Evolutionary conservation across 1,140 invertebrate genomes (phyloP).

Genomic region (Laodelphax striatellus): DNA sequence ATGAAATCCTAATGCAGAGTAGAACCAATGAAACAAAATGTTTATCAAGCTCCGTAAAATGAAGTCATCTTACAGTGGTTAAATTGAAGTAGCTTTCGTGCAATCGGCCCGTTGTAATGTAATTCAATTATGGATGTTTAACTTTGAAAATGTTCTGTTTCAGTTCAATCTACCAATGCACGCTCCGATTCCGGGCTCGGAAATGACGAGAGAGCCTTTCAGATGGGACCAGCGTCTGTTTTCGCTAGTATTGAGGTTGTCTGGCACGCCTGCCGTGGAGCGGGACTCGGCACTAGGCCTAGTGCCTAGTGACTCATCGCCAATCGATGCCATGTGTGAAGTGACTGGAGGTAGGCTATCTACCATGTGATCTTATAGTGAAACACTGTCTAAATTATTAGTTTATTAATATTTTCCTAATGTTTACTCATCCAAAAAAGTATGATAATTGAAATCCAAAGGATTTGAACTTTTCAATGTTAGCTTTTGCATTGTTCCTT

Average conservation of each 20-base stretch:
- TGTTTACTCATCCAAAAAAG: no score
- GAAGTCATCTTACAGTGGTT: no score
- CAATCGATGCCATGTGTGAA: conserved; percentile 96
- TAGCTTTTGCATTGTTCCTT: no score
- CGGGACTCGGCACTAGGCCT: conserved; percentile 52
- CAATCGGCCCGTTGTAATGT: no score
- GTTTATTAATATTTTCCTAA: no score
- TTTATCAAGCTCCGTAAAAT: no score
- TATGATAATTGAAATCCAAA: no score
- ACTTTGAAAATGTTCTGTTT: conserved; percentile 2
- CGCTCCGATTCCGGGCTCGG: conserved; percentile 85
- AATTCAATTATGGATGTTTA: no score
- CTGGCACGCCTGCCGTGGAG: conserved; percentile 61
- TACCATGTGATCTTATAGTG: background rate
- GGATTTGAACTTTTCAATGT: no score
- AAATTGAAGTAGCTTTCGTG: no score
- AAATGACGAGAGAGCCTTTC: conserved; percentile 94
- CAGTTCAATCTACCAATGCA: conserved; percentile 89
- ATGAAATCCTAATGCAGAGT: no score
- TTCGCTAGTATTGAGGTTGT: conserved; percentile 81
- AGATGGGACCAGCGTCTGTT: conserved; percentile 98
- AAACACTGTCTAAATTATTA: background rate
- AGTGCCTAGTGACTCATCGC: conserved; percentile 83
- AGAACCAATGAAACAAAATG: no score
- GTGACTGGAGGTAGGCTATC: conserved; percentile 78